phyloP scores from a whole-genome alignment of 2,888 invertebrate genomes.

The Tyria jacobaeae region DNA sequence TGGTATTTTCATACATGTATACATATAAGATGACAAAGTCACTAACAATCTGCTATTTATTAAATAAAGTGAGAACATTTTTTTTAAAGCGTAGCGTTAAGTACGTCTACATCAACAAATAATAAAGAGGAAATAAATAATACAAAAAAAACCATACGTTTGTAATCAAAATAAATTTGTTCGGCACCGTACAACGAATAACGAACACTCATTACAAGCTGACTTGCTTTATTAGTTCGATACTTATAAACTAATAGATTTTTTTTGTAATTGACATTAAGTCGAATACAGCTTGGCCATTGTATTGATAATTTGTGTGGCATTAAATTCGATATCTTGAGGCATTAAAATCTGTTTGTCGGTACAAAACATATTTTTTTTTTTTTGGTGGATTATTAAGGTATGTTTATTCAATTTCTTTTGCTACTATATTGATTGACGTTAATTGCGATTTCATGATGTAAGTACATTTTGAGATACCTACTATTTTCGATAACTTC shows the following conservation, averaged over 20 bases:
- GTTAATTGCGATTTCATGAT: background rate
- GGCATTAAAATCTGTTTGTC: background rate
- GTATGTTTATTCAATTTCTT: background rate
- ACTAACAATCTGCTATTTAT: no score
- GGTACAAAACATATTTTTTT: background rate
- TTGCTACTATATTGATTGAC: background rate
- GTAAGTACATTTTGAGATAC: no score
- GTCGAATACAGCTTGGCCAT: background rate
- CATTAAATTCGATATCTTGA: background rate
- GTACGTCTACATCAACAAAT: background rate
- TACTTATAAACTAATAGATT: background rate
- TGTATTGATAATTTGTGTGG: background rate
- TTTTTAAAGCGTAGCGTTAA: background rate
- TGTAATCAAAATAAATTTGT: background rate
- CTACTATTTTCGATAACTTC: no score
- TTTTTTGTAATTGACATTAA: conserved; percentile 1
- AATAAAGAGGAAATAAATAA: background rate
- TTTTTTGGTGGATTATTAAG: background rate
- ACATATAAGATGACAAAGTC: background rate
- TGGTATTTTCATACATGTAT: no score
- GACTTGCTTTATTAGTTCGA: background rate
- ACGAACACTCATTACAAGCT: background rate
- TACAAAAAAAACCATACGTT: background rate
- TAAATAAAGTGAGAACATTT: background rate
- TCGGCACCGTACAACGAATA: conserved; percentile 2